Base-by-base conservation (phyloP, 92 coral and sea anemone species). In the Palythoa heliodiscus region DNA sequence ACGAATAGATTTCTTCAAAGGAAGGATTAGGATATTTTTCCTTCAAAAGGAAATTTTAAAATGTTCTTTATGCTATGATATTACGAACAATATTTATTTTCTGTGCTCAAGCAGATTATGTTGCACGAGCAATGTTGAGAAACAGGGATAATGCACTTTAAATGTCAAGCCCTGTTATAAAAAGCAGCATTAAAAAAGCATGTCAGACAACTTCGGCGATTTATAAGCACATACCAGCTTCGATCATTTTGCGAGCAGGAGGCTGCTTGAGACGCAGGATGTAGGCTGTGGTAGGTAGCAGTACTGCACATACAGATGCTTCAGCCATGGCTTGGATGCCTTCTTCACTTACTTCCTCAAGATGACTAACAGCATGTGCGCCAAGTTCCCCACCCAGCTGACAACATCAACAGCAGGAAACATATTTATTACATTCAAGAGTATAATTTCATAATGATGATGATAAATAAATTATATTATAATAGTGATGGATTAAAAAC, bases 281-380 rank as follows among this genome's bases (percentile, higher is more conserved):
- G 61, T 97, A 97, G 8, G 99, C 99, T 58, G 99, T 97, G 38
- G 99, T 97, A 13, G 99, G 99, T 68, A 97, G 91, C 15, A 95
- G 93, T 0, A 97, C 97, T 23, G 95, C 99, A 69, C 93, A 88
- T 38, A 95, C 96, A 60, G 95, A 91, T 25, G 95, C 95, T 37
- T 81, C 71, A 16, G 98, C 88, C 99, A 97, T 91, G 39, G 96
- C 98, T 58, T 84, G 81, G 48, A 97, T 97, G 23, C 99, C 99
- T 38, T 81, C 91, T 1, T 95, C 97, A 89, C 97, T 95, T 22
- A 97, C 86, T 83, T 97, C 97, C 87, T 97, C 99, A 72, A 97
- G 89, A 76, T 97, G 99, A 78, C 99, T 97, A 35, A 92, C 74
- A 24, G 99, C 98, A 73, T 87, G 77, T 11, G 99, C 96, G 6